phyloP scores from a whole-genome alignment of 2,888 invertebrate species.

The Lumbricus terrestris region DNA sequence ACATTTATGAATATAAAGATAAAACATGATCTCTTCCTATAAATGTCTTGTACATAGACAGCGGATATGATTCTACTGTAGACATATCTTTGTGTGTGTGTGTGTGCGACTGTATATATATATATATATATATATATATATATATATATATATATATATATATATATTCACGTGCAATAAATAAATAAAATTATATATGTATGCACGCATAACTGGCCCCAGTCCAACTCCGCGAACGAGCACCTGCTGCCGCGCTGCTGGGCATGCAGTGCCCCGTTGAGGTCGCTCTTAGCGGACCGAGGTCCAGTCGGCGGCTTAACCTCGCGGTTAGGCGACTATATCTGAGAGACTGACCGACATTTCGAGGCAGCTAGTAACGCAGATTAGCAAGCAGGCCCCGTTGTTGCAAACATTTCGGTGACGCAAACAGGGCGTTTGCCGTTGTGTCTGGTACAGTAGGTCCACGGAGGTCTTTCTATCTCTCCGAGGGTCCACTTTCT shows the following conservation, averaged over 20 bases:
- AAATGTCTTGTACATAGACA: too few relatives aligned
- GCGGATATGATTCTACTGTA: neutral
- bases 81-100: neutral
- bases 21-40: too few relatives aligned
- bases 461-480: neutral
- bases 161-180: too few relatives aligned
- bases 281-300: neutral
- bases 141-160: too few relatives aligned
- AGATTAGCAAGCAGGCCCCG: neutral
- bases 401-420: neutral
- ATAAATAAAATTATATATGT: neutral
- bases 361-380: neutral
- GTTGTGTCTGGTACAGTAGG: neutral
- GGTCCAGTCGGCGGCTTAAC: conserved; percentile 3
- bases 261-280: neutral
- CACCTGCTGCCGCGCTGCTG: neutral
- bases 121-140: too few relatives aligned
- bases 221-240: neutral
- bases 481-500: neutral
- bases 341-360: neutral
- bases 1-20: too few relatives aligned
- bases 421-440: neutral
- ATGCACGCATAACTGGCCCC: neutral
- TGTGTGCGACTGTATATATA: too few relatives aligned
- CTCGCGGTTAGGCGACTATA: neutral